Evolutionary conservation across 1,140 invertebrate species (phyloP).

Genomic region (Bombus difficillimus): DNA sequence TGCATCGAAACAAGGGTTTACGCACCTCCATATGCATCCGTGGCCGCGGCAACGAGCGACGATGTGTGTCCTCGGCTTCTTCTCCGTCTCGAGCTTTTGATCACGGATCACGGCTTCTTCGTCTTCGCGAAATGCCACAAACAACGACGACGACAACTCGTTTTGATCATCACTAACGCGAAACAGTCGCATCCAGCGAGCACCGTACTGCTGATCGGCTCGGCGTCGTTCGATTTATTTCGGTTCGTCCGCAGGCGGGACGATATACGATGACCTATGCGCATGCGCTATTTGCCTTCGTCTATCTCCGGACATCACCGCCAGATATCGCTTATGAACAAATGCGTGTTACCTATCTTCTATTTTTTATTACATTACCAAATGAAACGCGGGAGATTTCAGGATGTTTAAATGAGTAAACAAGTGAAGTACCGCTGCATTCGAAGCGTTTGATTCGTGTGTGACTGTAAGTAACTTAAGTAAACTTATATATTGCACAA

Average conservation of each 20-base stretch:
- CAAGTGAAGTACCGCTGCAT: not conserved
- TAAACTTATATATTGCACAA: not conserved
- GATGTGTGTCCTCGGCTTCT: slow-evolving; percentile 68
- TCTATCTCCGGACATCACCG: slow-evolving; percentile 73
- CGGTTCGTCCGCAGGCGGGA: slow-evolving; percentile 76
- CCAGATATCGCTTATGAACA: slow-evolving; percentile 55
- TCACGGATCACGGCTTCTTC: slow-evolving; percentile 77
- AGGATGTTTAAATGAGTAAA: not conserved
- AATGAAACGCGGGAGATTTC: slow-evolving; percentile 22
- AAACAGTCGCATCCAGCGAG: slow-evolving; percentile 73
- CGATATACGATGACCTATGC: slow-evolving; percentile 63
- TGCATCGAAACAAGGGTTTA: slow-evolving; percentile 45
- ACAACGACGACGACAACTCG: slow-evolving; percentile 71
- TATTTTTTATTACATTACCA: not conserved
- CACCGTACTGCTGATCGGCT: slow-evolving; percentile 78
- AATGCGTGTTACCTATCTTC: not conserved
- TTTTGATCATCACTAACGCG: slow-evolving; percentile 79
- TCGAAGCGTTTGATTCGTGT: not conserved
- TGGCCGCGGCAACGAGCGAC: slow-evolving; percentile 73
- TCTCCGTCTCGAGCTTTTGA: slow-evolving; percentile 60
- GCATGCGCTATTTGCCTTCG: slow-evolving; percentile 68
- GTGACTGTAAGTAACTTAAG: not conserved
- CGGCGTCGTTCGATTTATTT: slow-evolving; percentile 80
- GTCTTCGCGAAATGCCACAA: slow-evolving; percentile 75
- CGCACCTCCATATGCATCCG: slow-evolving; percentile 82